Evolutionary conservation across 2,113 vertebrate genomes (phyloP).

Genomic region (Miniopterus natalensis): DNA sequence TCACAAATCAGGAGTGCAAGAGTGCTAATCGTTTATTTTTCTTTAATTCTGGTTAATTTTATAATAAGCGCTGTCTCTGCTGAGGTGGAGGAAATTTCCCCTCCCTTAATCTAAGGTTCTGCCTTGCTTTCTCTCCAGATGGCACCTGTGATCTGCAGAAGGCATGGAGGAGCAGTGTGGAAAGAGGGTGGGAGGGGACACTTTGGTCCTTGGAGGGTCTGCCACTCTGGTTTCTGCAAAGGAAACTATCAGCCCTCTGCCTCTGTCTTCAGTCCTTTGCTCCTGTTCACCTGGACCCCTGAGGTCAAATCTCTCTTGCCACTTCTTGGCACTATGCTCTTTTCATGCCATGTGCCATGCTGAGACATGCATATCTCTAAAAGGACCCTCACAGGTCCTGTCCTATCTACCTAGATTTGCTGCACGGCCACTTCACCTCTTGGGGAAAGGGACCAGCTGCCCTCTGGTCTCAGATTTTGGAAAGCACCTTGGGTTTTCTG

Average conservation of each 20-base stretch:
- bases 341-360: too few relatives aligned
- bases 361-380: neutral
- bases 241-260: neutral
- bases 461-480: neutral
- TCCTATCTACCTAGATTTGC: neutral
- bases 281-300: neutral
- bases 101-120: neutral
- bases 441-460: neutral
- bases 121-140: neutral
- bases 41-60: neutral
- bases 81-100: neutral
- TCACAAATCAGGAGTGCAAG: neutral
- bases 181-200: rapidly evolving
- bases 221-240: neutral
- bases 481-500: neutral
- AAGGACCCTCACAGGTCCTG: neutral
- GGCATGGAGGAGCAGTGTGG: neutral
- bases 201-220: neutral
- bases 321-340: neutral
- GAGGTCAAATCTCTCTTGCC: neutral
- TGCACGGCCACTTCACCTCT: neutral
- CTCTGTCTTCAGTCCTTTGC: neutral
- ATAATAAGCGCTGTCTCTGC: neutral
- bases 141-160: too few relatives aligned
- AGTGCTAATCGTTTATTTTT: neutral